These are phyloP conservation scores for Sebastiscus tertius DNA, from an alignment of 2,797 vertebrate genomes.

Conservation along the genomic window DNA sequence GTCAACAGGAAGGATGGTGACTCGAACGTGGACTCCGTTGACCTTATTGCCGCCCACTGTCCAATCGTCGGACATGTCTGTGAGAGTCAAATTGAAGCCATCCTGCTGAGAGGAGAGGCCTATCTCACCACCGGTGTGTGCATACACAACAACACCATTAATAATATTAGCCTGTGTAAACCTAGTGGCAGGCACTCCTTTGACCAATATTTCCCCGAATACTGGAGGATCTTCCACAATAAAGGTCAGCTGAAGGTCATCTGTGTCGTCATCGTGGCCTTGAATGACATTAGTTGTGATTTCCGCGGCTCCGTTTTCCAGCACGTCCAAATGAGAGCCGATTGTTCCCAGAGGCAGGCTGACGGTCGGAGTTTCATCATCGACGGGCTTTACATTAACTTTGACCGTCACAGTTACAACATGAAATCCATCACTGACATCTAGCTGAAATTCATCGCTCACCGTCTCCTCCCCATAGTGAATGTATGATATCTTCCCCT, in stretches of 20 bases:
- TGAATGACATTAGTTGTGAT: conserved; percentile 90
- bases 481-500: conserved; percentile 87
- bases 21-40: conserved; percentile 86
- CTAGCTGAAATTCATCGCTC: conserved; percentile 88
- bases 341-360: conserved; percentile 86
- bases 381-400: conserved; percentile 86
- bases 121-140: conserved; percentile 92
- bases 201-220: conserved; percentile 89
- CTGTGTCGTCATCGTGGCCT: conserved; percentile 87
- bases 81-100: conserved; percentile 92
- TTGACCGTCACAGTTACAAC: conserved; percentile 89
- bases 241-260: conserved; percentile 92
- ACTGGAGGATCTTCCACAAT: conserved; percentile 88
- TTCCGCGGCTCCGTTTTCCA: conserved; percentile 92
- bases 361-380: conserved; percentile 85
- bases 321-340: conserved; percentile 90
- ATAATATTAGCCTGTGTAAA: conserved; percentile 94
- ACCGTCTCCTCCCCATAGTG: conserved; percentile 87
- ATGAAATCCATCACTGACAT: conserved; percentile 92
- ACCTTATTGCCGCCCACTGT: conserved; percentile 85
- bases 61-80: conserved; percentile 93
- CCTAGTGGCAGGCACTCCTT: conserved; percentile 83
- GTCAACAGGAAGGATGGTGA: conserved; percentile 93
- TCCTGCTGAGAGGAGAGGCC: conserved; percentile 87
- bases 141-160: conserved; percentile 89